Evolutionary conservation across 2,888 invertebrate species (phyloP).

Genomic region (Sphecodes monilicornis): DNA sequence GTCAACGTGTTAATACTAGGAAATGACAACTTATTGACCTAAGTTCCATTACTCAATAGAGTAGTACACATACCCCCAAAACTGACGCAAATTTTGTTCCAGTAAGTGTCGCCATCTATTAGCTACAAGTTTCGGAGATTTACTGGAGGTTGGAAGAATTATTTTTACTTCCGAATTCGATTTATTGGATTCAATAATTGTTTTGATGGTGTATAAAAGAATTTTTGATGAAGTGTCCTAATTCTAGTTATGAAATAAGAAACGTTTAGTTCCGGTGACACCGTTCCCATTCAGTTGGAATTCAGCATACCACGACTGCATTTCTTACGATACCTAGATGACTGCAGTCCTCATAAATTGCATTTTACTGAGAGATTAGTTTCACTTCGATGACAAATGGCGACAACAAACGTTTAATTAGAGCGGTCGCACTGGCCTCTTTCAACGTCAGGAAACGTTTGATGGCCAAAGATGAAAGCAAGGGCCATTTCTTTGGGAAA

Average conservation of each 20-base stretch:
- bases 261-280: neutral
- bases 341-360: conserved; percentile 34
- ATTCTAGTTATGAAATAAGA: neutral
- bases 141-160: too few species aligned
- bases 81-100: too few species aligned
- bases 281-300: neutral
- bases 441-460: conserved; percentile 7
- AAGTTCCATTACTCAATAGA: too few species aligned
- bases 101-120: too few species aligned
- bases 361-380: conserved; percentile 7
- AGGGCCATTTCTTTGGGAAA: conserved; percentile 18
- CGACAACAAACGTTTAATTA: conserved; percentile 41
- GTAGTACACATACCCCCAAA: too few species aligned
- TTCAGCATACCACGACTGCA: neutral
- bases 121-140: too few species aligned
- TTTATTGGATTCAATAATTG: too few species aligned
- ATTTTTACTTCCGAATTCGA: too few species aligned
- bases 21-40: too few species aligned
- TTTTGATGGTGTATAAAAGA: neutral
- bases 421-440: conserved; percentile 11
- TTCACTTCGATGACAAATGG: neutral
- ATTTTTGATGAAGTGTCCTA: neutral
- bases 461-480: conserved; percentile 44
- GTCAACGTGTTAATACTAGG: too few species aligned
- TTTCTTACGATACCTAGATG: neutral